Base-by-base conservation (phyloP, 2,113 vertebrate species). In the Halichoerus grypus region DNA sequence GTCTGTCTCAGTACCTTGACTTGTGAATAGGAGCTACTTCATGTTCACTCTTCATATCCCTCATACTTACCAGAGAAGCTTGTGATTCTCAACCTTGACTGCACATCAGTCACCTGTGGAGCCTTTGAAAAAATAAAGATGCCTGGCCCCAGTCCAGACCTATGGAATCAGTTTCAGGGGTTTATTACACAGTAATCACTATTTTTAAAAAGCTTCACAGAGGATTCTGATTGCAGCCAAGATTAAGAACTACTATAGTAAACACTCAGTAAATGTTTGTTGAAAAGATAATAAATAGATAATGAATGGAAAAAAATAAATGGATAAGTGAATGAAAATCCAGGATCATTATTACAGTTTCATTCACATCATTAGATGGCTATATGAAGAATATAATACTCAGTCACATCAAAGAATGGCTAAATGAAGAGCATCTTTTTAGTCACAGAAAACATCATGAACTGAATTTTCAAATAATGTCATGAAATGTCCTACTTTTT, bases 241-340 rank as follows among this genome's bases (percentile, higher is more conserved):
- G 88, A 96, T 65, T 72, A 87, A 95, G 93, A 97, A 86, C 53
- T 90, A 83, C 28, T 82, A 82, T 39, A 80, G 79, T 91, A 97
- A 97, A 96, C 39, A 94, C 15, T 96, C 16, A 80, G 74, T 84
- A 88, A 42, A 85, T 87, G 33, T 91, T 72, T 91, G 77, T 79
- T 94, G 55, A 93, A 90, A 95, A 97, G 42, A 88, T 82, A 93
- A 91, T 85, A 31, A 81, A 84, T 77, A 91, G n/a, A 88, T 72
- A 92, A 77, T 93, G 24, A 94, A 74, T 39, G 16, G 7, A 90
- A 79, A 91, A 61, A 95, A 83, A 90, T 53, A 79, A 55, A 74
- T 53, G 26, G 14, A 36, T 59, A 39, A 82, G 72, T 82, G 69
- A 93, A 74, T 67, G 59, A 74, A 83, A 92, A 65, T 84, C 61